Evolutionary conservation across 2,888 invertebrate species (phyloP), one percentile per base, ranked within the genome.

Genomic region (Noctua janthe): DNA sequence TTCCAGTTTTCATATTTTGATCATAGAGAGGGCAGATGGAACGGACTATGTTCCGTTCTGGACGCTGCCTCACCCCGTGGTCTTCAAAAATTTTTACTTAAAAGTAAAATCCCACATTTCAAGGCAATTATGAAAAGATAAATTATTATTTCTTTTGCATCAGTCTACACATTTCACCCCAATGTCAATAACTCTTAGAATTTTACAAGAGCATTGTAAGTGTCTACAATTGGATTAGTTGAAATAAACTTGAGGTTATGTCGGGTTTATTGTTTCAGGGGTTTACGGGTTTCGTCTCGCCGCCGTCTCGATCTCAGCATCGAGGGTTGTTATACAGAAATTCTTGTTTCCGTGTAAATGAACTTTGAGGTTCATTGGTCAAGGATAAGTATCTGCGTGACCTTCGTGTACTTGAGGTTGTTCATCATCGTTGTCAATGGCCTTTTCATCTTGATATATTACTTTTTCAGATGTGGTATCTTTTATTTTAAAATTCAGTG

Each of bases 221-320:
- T 62, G 47, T 78, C 74, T 54, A 62, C 64, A 87, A 84, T 87
- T 78, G 85, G 71, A 87, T 87, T 87, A 81, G 78, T 66, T 81
- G 71, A 87, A 84, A 84, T 78, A 78, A 84, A 87, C 74, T 87
- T 84, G 66, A 77, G 54, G 66, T 77, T 78, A 81, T 87, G 74
- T 72, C 35, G 54, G 54, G 59, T 87, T 84, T 84, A 84, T 85
- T 85, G 80, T 87, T 79, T 87, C 80, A 35, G 76, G 84, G 75
- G 84, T 84, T 80, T 51, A 85, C 69, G 66, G 69, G 23, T 56
- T 74, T 59, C 47, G 85, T 87, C 87, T 87, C 80, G 84, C 23
- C 87, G 62, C 8, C 74, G 84, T 84, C 80, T 85, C 56, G 76
- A 66, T 35, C 51, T 71, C 23, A 4, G 66, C 43, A 66, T 87